Evolutionary conservation across 2,888 invertebrate genomes (phyloP).

Genomic region (Cheilosia pagana): DNA sequence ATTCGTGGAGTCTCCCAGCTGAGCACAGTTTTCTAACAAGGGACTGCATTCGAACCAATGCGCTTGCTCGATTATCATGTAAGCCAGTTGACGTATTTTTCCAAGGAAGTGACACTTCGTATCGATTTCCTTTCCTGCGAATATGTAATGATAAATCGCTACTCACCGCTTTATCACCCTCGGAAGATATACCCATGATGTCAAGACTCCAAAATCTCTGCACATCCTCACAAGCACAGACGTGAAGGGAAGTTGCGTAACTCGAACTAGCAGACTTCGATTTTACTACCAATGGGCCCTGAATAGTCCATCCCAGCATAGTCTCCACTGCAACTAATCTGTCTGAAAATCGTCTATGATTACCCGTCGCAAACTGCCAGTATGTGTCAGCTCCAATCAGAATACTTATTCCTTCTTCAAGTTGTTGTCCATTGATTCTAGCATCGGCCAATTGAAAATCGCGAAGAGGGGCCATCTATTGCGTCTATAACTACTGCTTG

Average conservation of each 20-base stretch:
- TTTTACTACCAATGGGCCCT: background rate
- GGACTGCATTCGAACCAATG: slow-evolving; percentile 37
- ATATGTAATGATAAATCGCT: slow-evolving; percentile 18
- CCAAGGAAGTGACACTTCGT: slow-evolving; percentile 43
- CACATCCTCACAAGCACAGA: slow-evolving; percentile 20
- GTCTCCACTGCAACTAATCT: background rate
- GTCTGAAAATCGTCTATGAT: too few species aligned
- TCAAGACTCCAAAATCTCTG: too few species aligned
- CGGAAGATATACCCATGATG: too few species aligned
- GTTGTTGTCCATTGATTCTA: too few species aligned
- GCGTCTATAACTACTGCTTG: too few species aligned
- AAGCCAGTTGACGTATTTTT: slow-evolving; percentile 13
- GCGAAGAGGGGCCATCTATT: too few species aligned
- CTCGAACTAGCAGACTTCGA: background rate
- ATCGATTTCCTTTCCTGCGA: slow-evolving; percentile 34
- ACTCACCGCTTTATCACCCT: slow-evolving; percentile 14
- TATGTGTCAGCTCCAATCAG: too few species aligned
- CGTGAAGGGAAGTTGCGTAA: background rate
- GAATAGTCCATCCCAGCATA: background rate
- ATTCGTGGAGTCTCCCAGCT: slow-evolving; percentile 33
- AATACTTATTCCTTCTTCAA: too few species aligned
- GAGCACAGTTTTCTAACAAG: slow-evolving; percentile 35
- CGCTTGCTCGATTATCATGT: slow-evolving; percentile 40
- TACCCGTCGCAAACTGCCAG: too few species aligned
- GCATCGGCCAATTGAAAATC: too few species aligned